These are phyloP conservation scores for Aurelia aurita DNA, from an alignment of 30 jellyfish, hydroid and myxozoan genomes.

Conservation along the genomic window DNA sequence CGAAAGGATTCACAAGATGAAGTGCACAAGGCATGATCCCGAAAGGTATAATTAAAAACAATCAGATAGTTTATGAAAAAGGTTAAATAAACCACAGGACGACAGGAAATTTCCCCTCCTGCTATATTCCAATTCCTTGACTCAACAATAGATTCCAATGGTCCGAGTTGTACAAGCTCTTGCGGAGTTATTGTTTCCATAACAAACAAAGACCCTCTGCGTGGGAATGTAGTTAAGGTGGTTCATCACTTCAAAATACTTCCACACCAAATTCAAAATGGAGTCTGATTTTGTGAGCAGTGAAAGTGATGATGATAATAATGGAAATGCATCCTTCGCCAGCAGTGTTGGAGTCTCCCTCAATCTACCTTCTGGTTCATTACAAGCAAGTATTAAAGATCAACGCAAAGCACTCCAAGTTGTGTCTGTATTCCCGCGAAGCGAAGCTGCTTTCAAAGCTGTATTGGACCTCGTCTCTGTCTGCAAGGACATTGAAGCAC, in stretches of 20 bases:
- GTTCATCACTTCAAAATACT: background rate
- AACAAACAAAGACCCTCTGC: background rate
- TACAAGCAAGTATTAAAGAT: constrained; percentile 32
- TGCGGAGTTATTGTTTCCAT: background rate
- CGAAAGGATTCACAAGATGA: no score
- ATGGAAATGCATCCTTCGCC: background rate
- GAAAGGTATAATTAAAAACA: no score
- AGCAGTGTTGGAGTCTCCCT: constrained; percentile 51
- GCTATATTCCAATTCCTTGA: no score
- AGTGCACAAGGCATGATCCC: no score
- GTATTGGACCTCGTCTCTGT: constrained; percentile 66
- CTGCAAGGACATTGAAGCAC: constrained; percentile 76
- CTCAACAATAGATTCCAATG: background rate
- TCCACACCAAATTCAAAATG: constrained; percentile 9
- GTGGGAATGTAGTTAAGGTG: constrained; percentile 18
- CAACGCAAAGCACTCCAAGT: constrained; percentile 64
- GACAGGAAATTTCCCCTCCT: background rate
- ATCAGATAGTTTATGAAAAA: no score
- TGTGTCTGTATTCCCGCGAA: constrained; percentile 89
- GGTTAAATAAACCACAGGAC: no score
- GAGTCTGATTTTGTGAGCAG: constrained; percentile 47
- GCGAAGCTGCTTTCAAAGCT: constrained; percentile 70
- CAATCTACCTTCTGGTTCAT: constrained; percentile 47
- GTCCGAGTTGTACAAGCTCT: background rate
- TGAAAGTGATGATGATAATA: constrained; percentile 29